Base-by-base conservation (phyloP, 2,797 vertebrate species). In the Sebastes taczanowskii region DNA sequence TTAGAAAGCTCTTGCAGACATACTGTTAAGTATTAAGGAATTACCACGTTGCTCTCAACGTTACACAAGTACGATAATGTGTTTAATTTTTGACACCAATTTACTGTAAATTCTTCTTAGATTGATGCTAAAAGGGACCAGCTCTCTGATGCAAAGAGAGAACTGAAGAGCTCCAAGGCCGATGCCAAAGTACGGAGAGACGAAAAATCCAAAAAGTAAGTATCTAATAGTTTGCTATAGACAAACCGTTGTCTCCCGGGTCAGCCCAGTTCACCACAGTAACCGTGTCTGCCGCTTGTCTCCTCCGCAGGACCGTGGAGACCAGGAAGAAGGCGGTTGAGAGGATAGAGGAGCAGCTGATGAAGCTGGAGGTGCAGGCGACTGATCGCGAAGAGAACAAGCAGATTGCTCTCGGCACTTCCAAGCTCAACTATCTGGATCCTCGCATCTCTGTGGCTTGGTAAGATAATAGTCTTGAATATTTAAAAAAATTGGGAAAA, bases 121-220 rank as follows among this genome's bases (percentile, higher is more conserved):
- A 99, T 99, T 74, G 98, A 99, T 91, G 97, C 97, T 89, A 99
- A 99, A 96, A 99, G 97, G 94, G 97, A 97, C 60, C 98, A 99
- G 91, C 96, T 99, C 82, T 91, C 93, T 85, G 97, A 98, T 81
- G 97, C 98, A 75, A 97, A 96, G 91, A 96, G 97, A 90, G 98
- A 99, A 87, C 94, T 99, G 83, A 99, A 99, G 94, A 97, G 97
- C 82, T 95, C 98, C 91, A 99, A 99, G 95, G 98, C 98, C 70
- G 98, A 99, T 61, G 97, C 97, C 94, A 99, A 99, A 97, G 95
- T 99, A 95, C 97, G 96, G 91, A 97, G 89, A 93, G 98, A 99
- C 89, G 97, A 98, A 86, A 99, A 96, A 91, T 96, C 97, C 93
- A 99, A 97, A 96, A 99, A 98, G 98, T 99, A 95, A 89, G 97